Evolutionary conservation across 35 echinoderm and acorn worm genomes (phyloP).

Genomic region (Heliocidaris tuberculata): DNA sequence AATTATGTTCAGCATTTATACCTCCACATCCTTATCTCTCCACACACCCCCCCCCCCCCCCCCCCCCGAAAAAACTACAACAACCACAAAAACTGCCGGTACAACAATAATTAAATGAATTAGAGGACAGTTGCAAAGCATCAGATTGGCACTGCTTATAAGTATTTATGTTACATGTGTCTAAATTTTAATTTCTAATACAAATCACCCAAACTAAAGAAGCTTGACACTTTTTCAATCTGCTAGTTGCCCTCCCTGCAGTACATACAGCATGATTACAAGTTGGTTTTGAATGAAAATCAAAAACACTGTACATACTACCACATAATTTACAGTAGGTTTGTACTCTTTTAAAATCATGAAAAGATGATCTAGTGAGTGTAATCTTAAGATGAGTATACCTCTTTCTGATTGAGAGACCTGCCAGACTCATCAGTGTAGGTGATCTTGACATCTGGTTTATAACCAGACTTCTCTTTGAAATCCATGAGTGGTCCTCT

Average conservation of each 20-base stretch:
- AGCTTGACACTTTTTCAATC: neutral
- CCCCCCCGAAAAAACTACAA: neutral
- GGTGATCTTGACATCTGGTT: slow-evolving; percentile 78
- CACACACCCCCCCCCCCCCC: neutral
- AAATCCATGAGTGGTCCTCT: slow-evolving; percentile 85
- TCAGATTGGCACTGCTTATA: no score
- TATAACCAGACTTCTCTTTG: slow-evolving; percentile 84
- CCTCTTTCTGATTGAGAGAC: slow-evolving; percentile 94
- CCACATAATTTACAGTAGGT: neutral
- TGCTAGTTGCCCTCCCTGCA: neutral
- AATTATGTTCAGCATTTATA: no score
- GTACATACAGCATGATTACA: neutral
- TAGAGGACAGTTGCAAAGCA: no score
- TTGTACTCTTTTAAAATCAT: neutral
- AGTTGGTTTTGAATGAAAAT: neutral
- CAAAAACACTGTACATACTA: neutral
- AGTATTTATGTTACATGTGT: no score
- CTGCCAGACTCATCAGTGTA: slow-evolving; percentile 89
- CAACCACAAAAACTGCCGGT: no score
- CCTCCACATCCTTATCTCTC: no score
- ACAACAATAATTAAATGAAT: no score
- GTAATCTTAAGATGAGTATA: neutral
- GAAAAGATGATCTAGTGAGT: no score
- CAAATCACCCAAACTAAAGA: neutral
- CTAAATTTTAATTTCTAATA: no score